Evolutionary conservation across 2,888 invertebrate species (phyloP).

Genomic region (Zaprionus obscuricornis): DNA sequence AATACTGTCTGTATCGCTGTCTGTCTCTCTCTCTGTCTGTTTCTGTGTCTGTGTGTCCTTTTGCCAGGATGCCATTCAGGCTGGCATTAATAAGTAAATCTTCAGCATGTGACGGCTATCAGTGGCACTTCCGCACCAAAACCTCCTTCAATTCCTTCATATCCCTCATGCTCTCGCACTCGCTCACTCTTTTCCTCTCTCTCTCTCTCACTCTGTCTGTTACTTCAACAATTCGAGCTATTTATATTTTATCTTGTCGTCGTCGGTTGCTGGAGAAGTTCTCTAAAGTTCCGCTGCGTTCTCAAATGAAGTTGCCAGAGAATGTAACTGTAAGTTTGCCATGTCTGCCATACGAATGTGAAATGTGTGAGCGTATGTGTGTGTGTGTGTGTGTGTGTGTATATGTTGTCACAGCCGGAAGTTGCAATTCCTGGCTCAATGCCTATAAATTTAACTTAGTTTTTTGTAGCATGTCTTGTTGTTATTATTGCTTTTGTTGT

Average conservation of each 20-base stretch:
- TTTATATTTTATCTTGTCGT: constrained; percentile 75
- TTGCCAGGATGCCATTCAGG: constrained; percentile 64
- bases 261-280: constrained; percentile 50
- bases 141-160: constrained; percentile 10
- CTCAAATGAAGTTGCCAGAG: constrained; percentile 52
- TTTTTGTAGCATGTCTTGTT: constrained; percentile 48
- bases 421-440: constrained; percentile 70
- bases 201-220: constrained; percentile 6
- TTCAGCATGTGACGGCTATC: constrained; percentile 76
- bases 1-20: constrained; percentile 1
- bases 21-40: constrained; percentile 4
- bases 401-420: constrained; percentile 57
- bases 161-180: constrained; percentile 2
- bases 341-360: constrained; percentile 29
- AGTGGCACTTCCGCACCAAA: constrained; percentile 63
- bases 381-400: constrained; percentile 24
- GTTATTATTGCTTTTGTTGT: constrained; percentile 45
- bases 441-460: constrained; percentile 74
- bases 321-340: constrained; percentile 46
- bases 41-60: constrained; percentile 18
- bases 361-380: constrained; percentile 11
- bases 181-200: constrained; percentile 9
- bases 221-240: constrained; percentile 56
- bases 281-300: constrained; percentile 63
- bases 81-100: constrained; percentile 75